A percentile compares a stretch with the other conserved stretches of the same genome.
Conservation (phyloP, 2,113 vertebrate species). For the Muntiacus muntjak region DNA sequence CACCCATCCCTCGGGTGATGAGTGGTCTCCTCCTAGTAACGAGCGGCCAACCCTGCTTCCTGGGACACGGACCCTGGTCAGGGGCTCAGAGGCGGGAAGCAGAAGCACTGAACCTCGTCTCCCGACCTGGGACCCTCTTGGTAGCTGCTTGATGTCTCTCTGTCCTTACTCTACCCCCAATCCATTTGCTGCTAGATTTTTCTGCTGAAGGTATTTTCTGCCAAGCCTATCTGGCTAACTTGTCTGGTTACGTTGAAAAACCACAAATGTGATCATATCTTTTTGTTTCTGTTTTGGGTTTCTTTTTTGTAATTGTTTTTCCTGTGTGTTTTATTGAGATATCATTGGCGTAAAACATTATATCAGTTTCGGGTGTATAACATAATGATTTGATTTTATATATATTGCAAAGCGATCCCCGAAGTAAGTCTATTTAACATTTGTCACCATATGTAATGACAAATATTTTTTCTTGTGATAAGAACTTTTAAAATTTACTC, state of each 20-base stretch:
- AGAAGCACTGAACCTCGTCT: neutral
- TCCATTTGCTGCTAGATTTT: neutral
- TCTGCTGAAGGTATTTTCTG: neutral
- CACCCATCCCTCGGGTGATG: fast-evolving
- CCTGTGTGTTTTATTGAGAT: neutral
- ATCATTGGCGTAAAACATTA: neutral
- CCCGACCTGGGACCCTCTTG: fast-evolving
- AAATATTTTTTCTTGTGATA: neutral
- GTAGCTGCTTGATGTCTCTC: neutral
- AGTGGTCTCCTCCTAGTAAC: neutral
- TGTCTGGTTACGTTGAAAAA: neutral
- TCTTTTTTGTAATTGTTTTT: neutral
- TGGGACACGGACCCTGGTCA: neutral
- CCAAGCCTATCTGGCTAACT: neutral
- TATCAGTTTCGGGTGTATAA: neutral
- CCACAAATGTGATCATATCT: neutral
- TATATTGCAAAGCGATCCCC: neutral
- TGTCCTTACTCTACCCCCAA: neutral
- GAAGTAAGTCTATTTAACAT: neutral
- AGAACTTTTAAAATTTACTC: neutral
- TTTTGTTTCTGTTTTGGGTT: neutral
- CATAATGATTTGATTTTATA: neutral
- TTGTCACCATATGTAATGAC: neutral
- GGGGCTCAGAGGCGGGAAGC: neutral
- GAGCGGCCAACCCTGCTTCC: neutral